These are phyloP conservation scores for Hyposoter dolosus DNA, from an alignment of 2,888 invertebrate genomes.

Conservation along the genomic window DNA sequence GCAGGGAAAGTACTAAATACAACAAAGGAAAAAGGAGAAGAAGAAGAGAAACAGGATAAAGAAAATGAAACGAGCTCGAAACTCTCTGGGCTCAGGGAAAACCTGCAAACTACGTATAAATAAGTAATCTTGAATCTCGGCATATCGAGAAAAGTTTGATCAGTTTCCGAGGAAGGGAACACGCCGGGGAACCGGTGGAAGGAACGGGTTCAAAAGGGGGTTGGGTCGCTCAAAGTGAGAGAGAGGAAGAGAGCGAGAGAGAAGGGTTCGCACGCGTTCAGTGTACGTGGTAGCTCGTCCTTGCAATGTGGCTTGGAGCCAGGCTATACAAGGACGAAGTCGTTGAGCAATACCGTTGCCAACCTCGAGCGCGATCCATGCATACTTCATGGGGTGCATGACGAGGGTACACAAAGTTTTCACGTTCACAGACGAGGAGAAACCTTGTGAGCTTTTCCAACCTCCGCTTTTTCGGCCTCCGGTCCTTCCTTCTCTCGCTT, in stretches of 20 bases:
- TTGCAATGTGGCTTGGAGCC: constrained; percentile 65
- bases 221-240: neutral
- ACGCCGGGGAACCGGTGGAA: constrained; percentile 10
- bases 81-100: constrained; percentile 45
- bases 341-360: constrained; percentile 65
- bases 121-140: constrained; percentile 80
- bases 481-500: constrained; percentile 8
- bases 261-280: constrained; percentile 56
- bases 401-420: constrained; percentile 72
- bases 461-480: constrained; percentile 35
- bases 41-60: constrained; percentile 24
- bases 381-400: constrained; percentile 72
- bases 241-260: constrained; percentile 1
- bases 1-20: constrained; percentile 9
- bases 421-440: constrained; percentile 68
- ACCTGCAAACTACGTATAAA: constrained; percentile 74
- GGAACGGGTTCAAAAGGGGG: constrained; percentile 11
- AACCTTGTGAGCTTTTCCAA: constrained; percentile 44
- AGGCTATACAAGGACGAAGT: constrained; percentile 61
- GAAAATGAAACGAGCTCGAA: constrained; percentile 53
- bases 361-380: constrained; percentile 68
- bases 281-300: constrained; percentile 71
- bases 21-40: constrained; percentile 2
- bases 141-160: constrained; percentile 82
- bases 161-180: constrained; percentile 72